Conservation (phyloP, 1,140 invertebrate genomes). For the Halesus radiatus region DNA sequence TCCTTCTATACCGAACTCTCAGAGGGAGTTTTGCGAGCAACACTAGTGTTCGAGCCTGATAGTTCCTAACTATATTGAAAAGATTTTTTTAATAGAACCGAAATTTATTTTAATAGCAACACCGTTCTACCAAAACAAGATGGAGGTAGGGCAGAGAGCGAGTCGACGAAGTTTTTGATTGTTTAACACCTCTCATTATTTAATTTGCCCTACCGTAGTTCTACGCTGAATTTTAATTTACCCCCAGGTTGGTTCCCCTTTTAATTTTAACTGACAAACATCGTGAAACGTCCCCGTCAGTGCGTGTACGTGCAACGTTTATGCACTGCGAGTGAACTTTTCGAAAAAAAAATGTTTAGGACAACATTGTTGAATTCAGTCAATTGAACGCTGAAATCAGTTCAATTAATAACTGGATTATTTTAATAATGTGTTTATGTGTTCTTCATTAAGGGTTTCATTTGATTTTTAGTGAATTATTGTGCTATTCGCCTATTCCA, state of each 20-base stretch:
- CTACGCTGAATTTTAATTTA: neutral
- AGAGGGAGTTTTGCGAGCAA: too few species aligned
- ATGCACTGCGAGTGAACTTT: neutral
- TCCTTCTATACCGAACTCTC: too few species aligned
- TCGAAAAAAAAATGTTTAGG: neutral
- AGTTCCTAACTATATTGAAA: too few species aligned
- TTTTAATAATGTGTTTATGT: neutral
- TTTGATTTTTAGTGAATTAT: neutral
- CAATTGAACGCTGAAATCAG: neutral
- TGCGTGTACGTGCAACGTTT: neutral
- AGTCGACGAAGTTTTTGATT: slow-evolving; percentile 13
- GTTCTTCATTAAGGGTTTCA: neutral
- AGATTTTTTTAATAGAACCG: too few species aligned
- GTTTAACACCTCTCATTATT: neutral
- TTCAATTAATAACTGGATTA: neutral
- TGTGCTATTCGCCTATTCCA: neutral
- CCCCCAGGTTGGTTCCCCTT: neutral
- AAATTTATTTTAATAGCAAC: neutral
- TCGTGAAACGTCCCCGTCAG: neutral
- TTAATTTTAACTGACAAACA: neutral
- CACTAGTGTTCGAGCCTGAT: too few species aligned
- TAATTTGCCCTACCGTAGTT: neutral
- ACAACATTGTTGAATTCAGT: neutral
- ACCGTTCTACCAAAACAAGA: slow-evolving; percentile 5
- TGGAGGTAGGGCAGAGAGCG: neutral